Conservation (phyloP, 2,113 vertebrate species). For the chimpanzee (Pan troglodytes) region NHGRI_mPanTro3-v2.1_pri NC_072417.2:18118001-18118500, state of each 20-base stretch:
- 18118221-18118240: background rate
- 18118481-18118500: background rate
- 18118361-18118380: slow-evolving; percentile 13
- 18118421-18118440: background rate
- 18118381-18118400: slow-evolving; percentile 36
- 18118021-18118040: background rate
- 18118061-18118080: background rate
- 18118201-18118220: slow-evolving; percentile 39
- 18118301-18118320: slow-evolving; percentile 94
- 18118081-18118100: background rate
- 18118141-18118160: background rate
- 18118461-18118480: background rate
- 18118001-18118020: background rate
- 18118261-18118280: slow-evolving; percentile 58
- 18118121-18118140: background rate
- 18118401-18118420: background rate
- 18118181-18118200: slow-evolving; percentile 10
- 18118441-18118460: background rate
- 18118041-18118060: background rate
- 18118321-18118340: slow-evolving; percentile 96
- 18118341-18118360: slow-evolving; percentile 89
- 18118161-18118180: background rate
- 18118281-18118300: slow-evolving; percentile 90
- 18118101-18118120: background rate
- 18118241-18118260: slow-evolving; percentile 50